phyloP scores from a whole-genome alignment of 92 coral and sea anemone species.

The Siderastrea radians region DNA sequence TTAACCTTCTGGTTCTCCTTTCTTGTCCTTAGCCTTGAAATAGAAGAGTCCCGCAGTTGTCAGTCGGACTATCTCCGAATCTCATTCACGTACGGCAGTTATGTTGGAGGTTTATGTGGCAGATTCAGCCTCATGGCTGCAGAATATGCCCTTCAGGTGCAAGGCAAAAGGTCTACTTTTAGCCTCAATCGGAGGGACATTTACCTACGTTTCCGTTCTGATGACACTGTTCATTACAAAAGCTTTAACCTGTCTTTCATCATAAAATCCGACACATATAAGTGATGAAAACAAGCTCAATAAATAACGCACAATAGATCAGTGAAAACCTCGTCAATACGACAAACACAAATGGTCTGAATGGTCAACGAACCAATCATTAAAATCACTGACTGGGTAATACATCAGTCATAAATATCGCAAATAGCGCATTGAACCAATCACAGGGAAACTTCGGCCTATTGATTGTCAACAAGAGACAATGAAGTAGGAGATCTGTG shows the following conservation, averaged over 20 bases:
- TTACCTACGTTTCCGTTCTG: constrained; percentile 2
- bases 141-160: background rate
- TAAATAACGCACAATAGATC: too few species aligned
- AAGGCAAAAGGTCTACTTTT: background rate
- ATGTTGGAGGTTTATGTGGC: background rate
- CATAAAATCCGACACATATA: background rate
- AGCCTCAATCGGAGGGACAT: too few species aligned
- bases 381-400: too few species aligned
- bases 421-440: too few species aligned
- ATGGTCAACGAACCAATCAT: too few species aligned
- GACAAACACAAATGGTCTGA: too few species aligned
- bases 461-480: too few species aligned
- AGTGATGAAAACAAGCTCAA: background rate
- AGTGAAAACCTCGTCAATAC: too few species aligned
- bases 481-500: too few species aligned
- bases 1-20: background rate
- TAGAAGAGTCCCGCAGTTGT: background rate
- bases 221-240: constrained; percentile 6
- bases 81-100: too few species aligned
- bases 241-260: constrained; percentile 5
- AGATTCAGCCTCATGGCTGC: background rate
- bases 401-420: too few species aligned
- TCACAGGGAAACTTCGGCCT: too few species aligned
- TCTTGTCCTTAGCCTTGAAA: background rate
- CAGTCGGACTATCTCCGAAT: background rate